Base-by-base conservation (phyloP, 1,140 invertebrate genomes). In the Calephelis nemesis region DNA sequence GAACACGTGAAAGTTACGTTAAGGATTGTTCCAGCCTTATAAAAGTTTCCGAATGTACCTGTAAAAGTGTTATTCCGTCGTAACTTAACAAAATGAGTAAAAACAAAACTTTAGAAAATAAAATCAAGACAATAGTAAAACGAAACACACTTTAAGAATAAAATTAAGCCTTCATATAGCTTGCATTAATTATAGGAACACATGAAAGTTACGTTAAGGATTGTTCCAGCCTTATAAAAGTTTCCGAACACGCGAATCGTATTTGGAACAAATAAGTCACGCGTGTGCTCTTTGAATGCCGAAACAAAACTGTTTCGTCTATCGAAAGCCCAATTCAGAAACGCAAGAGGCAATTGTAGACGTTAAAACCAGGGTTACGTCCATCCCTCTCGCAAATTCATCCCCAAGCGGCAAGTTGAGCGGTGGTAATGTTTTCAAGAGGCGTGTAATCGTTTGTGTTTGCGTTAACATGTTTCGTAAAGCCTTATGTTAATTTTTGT, bases 401-500 rank as follows among this genome's bases (percentile, higher is more conserved):
- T 49, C 54, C 54, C 54, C 54, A 60, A 73, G 62, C 52, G 62
- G 52, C 52, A 42, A 65, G 65, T 63, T 63, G 58, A 58, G 68
- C 69, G 47, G 60, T 62, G 49, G 62, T 70, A 73, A 65, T 67
- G 68, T 54, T 68, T 66, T 48, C 72, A 74, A 71, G 54, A 69
- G 67, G 66, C 72, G 58, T 71, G 66, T 71, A 71, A 71, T 71
- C 52, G 69, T 50, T 70, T 70, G 69, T 74, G 58, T 70, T 71
- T 64, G 63, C 63, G 11, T 52, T 71, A 66, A 58, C 63, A 63
- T 71, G 68, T 49, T 66, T 68, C 67, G n/a, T 48, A 30, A 65
- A 65, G 49, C 63, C 47, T 19, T 39, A 39, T 58, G 52, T 19
- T 39, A 58, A 58, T 58, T 58, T 58, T 11, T 58, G 19, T 71